Conservation (phyloP, 2,797 vertebrate genomes). For the Numenius phaeopus region DNA sequence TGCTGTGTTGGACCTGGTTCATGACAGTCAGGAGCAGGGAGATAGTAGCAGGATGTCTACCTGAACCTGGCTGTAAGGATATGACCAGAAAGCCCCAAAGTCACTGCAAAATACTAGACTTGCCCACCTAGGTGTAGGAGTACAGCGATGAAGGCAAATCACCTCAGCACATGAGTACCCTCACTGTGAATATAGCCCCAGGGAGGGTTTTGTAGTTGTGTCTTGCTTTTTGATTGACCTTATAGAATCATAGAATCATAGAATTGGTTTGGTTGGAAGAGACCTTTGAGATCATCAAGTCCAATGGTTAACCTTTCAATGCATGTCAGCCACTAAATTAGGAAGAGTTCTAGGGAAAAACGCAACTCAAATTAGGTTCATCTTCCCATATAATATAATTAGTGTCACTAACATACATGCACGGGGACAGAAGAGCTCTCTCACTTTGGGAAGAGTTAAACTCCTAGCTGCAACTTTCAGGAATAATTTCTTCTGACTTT, state of each 20-base stretch:
- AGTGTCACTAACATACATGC: background rate
- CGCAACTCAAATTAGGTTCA: background rate
- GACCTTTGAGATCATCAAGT: background rate
- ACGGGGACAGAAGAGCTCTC: background rate
- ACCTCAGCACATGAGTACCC: too few species aligned
- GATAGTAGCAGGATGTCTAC: background rate
- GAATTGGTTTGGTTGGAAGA: background rate
- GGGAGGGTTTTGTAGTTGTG: background rate
- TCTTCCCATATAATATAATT: background rate
- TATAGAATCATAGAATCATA: background rate
- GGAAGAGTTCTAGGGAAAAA: background rate
- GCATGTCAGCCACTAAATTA: background rate
- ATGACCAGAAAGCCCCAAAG: background rate
- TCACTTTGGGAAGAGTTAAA: background rate
- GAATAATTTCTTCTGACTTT: background rate
- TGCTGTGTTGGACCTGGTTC: background rate
- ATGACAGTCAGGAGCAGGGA: background rate
- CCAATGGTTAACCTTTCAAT: background rate
- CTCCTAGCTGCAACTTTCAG: background rate
- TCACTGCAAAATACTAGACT: background rate
- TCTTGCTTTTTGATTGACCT: background rate
- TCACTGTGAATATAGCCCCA: fast-evolving
- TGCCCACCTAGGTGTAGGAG: background rate
- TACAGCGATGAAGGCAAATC: fast-evolving
- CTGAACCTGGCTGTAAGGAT: fast-evolving